Evolutionary conservation across 2,113 vertebrate species (phyloP), one percentile per base, ranked within the genome.

Genomic region (Oenanthe oenanthe): DNA sequence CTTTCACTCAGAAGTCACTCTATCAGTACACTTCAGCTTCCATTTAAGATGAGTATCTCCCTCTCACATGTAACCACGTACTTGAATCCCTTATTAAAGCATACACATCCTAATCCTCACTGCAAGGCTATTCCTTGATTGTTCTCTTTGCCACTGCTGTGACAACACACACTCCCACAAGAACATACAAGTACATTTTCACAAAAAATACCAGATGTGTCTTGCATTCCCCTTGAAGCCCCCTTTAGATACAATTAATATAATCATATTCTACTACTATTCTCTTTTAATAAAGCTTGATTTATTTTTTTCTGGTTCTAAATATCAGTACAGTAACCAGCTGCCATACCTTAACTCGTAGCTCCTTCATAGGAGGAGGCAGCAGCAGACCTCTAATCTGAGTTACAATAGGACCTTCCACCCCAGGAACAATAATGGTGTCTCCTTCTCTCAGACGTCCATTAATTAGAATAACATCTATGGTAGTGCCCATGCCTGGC

Each of bases 401-500:
- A 12, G 99, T 99, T 38, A 99, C 98, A 7, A 99, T 99, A 21
- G 99, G 99, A 45, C 99, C 99, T 94, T 99, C 99, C 38, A 99
- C 99, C 29, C 99, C 99, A 5, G 99, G 98, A 51, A 99, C 99
- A 53, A 99, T 99, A 97, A 99, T 99, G 47, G 99, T 99, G 85
- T 99, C 98, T 24, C 99, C 99, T 97, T 99, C 99, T 53, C 98
- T 98, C 94, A 99, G 97, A 5, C 96, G 43, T 1, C 99, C 99
- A 20, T 99, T 99, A 63, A 99, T 99, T 76, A 99, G 95, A 96
- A 99, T 99, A 29, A 99, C 99, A 82, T 99, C 99, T 95, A 99
- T 99, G 11, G 99, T 99, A 9, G 99, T 99, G 48, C 99, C 99
- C 99, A 99, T 99, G 24, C 99, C 99, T 10, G 99, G 99, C 56